These are phyloP conservation scores for Heterodera schachtii DNA, from an alignment of 1,140 invertebrate genomes.

Conservation along the genomic window DNA sequence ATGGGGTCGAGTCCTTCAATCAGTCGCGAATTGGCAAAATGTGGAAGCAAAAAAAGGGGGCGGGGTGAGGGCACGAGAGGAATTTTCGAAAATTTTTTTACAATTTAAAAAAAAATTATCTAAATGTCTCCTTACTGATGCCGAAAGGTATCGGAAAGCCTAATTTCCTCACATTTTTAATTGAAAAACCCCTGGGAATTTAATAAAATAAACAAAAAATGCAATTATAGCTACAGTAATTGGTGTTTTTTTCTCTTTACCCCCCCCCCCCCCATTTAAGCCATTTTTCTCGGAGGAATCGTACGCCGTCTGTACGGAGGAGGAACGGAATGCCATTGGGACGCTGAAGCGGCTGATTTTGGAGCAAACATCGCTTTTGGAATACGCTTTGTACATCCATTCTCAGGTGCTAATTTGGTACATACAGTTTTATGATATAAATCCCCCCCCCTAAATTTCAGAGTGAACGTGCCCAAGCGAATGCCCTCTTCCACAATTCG, in stretches of 20 bases:
- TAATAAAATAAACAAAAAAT: too few relatives aligned
- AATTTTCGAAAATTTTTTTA: too few relatives aligned
- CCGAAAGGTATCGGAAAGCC: too few relatives aligned
- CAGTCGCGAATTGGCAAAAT: too few relatives aligned
- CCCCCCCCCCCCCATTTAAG: constrained; percentile 25
- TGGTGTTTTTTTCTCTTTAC: constrained; percentile 26
- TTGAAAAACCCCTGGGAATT: too few relatives aligned
- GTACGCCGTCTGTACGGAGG: constrained; percentile 28
- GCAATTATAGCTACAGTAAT: too few relatives aligned
- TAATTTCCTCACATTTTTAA: too few relatives aligned
- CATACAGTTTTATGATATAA: not conserved
- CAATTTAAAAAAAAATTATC: too few relatives aligned
- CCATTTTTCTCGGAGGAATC: constrained; percentile 48
- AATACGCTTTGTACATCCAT: constrained; percentile 47
- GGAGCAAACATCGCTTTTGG: constrained; percentile 43
- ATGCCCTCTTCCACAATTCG: constrained; percentile 37
- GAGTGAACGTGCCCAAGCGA: not conserved
- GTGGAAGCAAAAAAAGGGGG: too few relatives aligned
- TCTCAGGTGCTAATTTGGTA: not conserved
- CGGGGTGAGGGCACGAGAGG: too few relatives aligned
- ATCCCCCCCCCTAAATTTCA: not conserved
- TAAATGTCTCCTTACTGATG: too few relatives aligned
- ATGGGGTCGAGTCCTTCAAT: constrained; percentile 1
- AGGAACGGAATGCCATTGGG: constrained; percentile 27
- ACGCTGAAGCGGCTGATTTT: constrained; percentile 27